These are phyloP conservation scores for Hetaerina americana DNA, from an alignment of 1,140 invertebrate species.

Conservation along the genomic window DNA sequence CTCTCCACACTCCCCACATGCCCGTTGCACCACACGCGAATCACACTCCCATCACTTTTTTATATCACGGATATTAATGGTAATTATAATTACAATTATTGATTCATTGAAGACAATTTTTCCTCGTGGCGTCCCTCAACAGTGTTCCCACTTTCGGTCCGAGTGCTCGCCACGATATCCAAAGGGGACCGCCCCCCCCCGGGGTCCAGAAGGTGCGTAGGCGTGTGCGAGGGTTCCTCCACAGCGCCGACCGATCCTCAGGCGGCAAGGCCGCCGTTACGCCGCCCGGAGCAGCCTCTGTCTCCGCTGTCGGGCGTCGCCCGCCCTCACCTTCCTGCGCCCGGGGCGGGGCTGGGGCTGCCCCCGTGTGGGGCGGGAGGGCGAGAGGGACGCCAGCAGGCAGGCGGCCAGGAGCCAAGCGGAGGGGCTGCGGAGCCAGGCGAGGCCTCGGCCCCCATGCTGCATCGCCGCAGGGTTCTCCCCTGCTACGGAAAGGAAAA, in stretches of 20 bases:
- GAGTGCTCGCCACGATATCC: too few relatives aligned
- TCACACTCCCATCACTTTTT: too few relatives aligned
- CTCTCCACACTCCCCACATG: too few relatives aligned
- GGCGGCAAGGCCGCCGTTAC: neutral
- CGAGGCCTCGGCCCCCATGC: conserved; percentile 37
- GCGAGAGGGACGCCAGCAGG: conserved; percentile 15
- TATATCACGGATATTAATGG: too few relatives aligned
- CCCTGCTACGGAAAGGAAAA: conserved; percentile 11
- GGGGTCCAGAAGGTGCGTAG: neutral
- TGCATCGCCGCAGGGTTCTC: conserved; percentile 44
- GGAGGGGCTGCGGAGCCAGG: conserved; percentile 25
- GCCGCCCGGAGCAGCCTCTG: neutral
- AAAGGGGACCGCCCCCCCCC: neutral
- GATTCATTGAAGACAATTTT: too few relatives aligned
- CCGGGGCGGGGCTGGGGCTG: neutral
- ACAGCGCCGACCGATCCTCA: neutral
- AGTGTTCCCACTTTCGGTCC: too few relatives aligned
- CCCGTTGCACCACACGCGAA: too few relatives aligned
- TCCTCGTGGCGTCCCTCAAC: too few relatives aligned
- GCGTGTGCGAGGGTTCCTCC: too few relatives aligned
- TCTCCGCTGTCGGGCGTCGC: neutral
- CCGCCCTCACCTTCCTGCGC: neutral
- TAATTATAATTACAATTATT: too few relatives aligned
- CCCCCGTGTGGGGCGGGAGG: neutral
- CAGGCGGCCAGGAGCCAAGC: conserved; percentile 24